phyloP scores from a whole-genome alignment of 2,888 invertebrate species.

The Drosophila nr. medialis region DNA sequence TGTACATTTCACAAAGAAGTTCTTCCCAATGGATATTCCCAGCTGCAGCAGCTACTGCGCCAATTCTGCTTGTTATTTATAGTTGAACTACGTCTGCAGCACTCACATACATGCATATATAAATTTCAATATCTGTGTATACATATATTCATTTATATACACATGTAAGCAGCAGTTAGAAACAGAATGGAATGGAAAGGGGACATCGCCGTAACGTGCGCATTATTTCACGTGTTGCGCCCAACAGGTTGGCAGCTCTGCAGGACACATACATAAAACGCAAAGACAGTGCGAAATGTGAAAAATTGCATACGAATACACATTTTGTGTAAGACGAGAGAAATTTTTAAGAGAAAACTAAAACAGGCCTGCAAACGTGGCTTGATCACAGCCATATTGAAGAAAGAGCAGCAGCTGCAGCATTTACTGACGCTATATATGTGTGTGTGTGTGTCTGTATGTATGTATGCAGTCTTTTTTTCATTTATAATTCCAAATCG shows the following conservation, averaged over 20 bases:
- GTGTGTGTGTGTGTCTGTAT: not conserved
- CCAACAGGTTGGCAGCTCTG: slow-evolving; percentile 45
- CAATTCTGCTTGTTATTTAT: slow-evolving; percentile 34
- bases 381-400: slow-evolving; percentile 70
- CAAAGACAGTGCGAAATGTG: slow-evolving; percentile 1
- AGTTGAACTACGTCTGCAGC: slow-evolving; percentile 30
- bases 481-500: slow-evolving; percentile 56
- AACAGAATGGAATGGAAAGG: slow-evolving; percentile 3
- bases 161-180: slow-evolving; percentile 7
- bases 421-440: slow-evolving; percentile 53
- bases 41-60: slow-evolving; percentile 2
- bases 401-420: slow-evolving; percentile 27
- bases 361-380: slow-evolving; percentile 55
- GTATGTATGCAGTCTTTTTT: slow-evolving; percentile 23
- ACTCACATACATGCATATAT: not conserved
- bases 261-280: slow-evolving; percentile 15
- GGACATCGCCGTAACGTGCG: not conserved
- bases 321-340: not conserved
- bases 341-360: slow-evolving; percentile 1
- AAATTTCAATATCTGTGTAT: not conserved
- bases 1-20: slow-evolving; percentile 2
- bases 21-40: slow-evolving; percentile 18
- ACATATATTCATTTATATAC: not conserved
- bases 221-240: slow-evolving; percentile 32
- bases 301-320: slow-evolving; percentile 10